Conservation (phyloP, 2,113 vertebrate genomes). For the Scolopax mira region DNA sequence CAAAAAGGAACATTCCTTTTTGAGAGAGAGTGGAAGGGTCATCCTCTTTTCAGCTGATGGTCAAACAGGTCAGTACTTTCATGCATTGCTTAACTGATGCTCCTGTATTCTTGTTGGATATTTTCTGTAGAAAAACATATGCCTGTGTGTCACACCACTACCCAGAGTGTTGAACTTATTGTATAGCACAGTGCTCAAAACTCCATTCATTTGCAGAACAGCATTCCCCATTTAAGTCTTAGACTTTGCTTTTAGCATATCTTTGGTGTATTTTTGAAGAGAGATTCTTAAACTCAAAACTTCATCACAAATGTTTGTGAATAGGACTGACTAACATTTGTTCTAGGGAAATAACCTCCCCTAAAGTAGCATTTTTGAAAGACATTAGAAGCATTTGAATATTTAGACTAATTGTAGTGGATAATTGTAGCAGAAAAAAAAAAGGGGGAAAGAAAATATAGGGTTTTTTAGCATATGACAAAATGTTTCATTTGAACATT, state of each 20-base stretch:
- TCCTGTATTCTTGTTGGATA: not conserved
- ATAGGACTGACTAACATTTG: not conserved
- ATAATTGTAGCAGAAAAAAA: not conserved
- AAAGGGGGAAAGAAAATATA: not conserved
- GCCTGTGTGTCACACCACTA: not conserved
- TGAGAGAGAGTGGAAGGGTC: not conserved
- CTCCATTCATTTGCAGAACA: not conserved
- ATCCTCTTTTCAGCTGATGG: not conserved
- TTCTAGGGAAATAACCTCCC: not conserved
- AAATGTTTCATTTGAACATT: not conserved
- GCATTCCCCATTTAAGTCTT: not conserved
- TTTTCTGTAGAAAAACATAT: not conserved
- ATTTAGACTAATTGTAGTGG: not conserved
- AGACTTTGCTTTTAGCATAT: not conserved
- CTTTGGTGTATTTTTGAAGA: not conserved
- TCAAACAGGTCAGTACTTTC: not conserved
- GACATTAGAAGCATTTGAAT: not conserved
- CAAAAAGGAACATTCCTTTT: not conserved
- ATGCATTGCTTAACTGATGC: rapidly evolving
- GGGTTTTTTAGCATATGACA: not conserved
- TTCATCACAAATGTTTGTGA: not conserved
- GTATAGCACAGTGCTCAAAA: not conserved
- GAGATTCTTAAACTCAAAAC: not conserved
- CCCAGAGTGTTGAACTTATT: not conserved
- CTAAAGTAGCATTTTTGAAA: not conserved